Evolutionary conservation across 2,113 vertebrate species (phyloP).

Genomic region (Coptodon bakossiorum): DNA sequence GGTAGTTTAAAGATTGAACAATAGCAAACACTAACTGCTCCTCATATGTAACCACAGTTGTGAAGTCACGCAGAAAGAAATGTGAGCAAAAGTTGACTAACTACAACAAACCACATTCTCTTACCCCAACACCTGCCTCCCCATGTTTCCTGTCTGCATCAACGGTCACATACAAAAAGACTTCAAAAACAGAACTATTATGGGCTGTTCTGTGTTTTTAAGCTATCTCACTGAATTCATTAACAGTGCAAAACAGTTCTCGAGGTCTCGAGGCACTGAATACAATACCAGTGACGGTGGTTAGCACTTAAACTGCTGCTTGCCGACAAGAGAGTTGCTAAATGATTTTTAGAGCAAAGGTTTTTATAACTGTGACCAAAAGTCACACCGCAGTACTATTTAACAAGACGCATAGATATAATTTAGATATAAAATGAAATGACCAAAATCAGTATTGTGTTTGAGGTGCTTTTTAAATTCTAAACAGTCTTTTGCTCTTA

Average conservation of each 20-base stretch:
- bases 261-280: accelerated
- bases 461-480: background rate
- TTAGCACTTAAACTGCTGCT: background rate
- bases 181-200: background rate
- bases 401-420: background rate
- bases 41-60: background rate
- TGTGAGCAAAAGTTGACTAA: accelerated
- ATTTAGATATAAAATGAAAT: background rate
- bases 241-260: background rate
- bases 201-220: background rate
- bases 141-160: background rate
- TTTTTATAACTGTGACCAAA: background rate
- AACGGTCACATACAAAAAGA: background rate
- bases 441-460: background rate
- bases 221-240: background rate
- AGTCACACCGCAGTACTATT: background rate
- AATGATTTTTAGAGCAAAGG: background rate
- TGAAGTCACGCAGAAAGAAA: background rate
- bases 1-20: background rate
- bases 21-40: background rate
- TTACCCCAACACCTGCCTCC: accelerated
- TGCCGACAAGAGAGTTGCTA: background rate
- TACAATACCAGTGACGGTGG: background rate
- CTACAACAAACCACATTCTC: accelerated
- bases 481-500: constrained; percentile 57